Conservation (phyloP, 2,113 vertebrate species). For the Micromys minutus region DNA sequence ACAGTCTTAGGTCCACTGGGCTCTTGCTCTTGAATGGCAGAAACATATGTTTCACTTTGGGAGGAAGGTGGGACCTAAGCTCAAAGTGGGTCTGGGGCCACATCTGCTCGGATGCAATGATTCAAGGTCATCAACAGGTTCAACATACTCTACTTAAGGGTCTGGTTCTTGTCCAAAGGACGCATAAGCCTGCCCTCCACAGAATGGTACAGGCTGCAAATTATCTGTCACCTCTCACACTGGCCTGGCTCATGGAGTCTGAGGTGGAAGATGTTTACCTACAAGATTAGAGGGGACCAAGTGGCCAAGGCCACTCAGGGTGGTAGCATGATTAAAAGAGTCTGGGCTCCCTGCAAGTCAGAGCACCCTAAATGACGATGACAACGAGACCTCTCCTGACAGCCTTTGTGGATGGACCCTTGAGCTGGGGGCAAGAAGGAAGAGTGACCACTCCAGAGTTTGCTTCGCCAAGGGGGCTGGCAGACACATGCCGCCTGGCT, state of each 20-base stretch:
- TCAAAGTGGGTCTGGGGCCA: background rate
- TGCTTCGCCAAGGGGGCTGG: background rate
- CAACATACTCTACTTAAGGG: background rate
- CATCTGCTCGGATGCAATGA: background rate
- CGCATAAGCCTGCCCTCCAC: background rate
- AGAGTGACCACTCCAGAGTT: background rate
- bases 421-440: background rate
- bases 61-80: background rate
- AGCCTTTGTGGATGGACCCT: background rate
- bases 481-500: background rate
- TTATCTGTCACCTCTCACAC: background rate
- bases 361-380: background rate
- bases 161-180: background rate
- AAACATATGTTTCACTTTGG: background rate
- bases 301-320: background rate
- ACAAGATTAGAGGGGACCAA: background rate
- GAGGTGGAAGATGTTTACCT: background rate
- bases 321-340: background rate
- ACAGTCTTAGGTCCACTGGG: background rate
- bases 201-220: background rate
- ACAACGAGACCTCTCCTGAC: background rate
- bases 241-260: background rate
- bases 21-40: conserved; percentile 8
- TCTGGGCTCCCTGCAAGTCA: background rate
- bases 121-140: background rate